phyloP scores from a whole-genome alignment of 2,113 vertebrate genomes.

The Ictidomys tridecemlineatus region DNA sequence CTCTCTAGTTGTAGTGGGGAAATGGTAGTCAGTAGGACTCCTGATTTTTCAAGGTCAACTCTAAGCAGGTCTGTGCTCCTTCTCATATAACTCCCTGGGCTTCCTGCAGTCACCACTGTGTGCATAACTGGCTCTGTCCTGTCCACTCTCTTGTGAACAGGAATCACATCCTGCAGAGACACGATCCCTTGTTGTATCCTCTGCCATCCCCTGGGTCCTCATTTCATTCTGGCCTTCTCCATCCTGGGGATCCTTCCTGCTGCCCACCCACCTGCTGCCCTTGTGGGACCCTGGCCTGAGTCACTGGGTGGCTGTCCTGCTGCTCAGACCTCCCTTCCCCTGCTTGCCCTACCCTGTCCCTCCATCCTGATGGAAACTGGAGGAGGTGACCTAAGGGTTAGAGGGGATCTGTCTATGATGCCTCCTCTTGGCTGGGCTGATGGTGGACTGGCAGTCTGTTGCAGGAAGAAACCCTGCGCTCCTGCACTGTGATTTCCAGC shows the following conservation, averaged over 20 bases:
- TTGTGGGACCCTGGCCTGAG: accelerated
- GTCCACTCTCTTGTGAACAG: not conserved
- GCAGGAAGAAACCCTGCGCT: not conserved
- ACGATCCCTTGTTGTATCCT: not conserved
- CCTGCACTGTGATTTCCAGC: not conserved
- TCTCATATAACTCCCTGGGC: not conserved
- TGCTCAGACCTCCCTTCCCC: not conserved
- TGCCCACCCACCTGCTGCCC: accelerated
- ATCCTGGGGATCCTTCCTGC: not conserved
- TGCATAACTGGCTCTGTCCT: accelerated
- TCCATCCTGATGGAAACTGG: not conserved
- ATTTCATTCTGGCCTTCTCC: not conserved
- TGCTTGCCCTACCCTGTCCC: not conserved
- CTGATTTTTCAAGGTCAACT: not conserved
- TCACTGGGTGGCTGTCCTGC: not conserved
- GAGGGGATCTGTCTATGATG: not conserved
- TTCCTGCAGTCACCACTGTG: not conserved
- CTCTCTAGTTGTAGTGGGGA: not conserved
- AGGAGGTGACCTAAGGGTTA: not conserved
- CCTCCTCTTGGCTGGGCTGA: not conserved
- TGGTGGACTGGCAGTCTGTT: not conserved
- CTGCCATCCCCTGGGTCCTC: not conserved
- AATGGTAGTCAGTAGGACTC: not conserved
- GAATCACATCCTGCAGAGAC: not conserved
- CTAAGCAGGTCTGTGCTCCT: not conserved